Evolutionary conservation across 2,113 vertebrate genomes (phyloP).

Genomic region (Oreamnos americanus): DNA sequence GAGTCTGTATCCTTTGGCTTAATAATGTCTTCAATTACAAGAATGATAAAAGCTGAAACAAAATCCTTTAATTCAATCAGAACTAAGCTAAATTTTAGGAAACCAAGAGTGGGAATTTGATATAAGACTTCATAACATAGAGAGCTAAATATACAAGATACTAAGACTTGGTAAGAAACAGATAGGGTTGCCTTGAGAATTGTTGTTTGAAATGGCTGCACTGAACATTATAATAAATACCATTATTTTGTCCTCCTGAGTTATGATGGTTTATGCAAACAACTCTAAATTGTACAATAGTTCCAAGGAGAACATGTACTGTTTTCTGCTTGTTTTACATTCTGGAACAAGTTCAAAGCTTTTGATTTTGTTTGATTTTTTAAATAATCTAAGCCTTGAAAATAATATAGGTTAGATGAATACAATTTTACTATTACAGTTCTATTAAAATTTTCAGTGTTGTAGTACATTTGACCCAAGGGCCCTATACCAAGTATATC

Average conservation of each 20-base stretch:
- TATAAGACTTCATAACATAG: conserved; percentile 73
- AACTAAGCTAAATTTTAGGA: conserved; percentile 78
- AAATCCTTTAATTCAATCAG: conserved; percentile 84
- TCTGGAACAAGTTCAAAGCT: conserved; percentile 81
- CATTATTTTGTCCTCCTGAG: conserved; percentile 75
- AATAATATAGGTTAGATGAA: conserved; percentile 80
- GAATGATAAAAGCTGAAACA: conserved; percentile 82
- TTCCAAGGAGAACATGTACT: conserved; percentile 74
- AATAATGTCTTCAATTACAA: conserved; percentile 81
- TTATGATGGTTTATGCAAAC: conserved; percentile 74
- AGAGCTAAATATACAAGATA: conserved; percentile 79
- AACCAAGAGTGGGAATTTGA: conserved; percentile 76
- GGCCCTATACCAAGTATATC: conserved; percentile 74
- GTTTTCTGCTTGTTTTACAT: conserved; percentile 78
- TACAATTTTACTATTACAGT: conserved; percentile 73
- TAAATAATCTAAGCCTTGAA: conserved; percentile 77
- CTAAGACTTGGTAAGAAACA: conserved; percentile 73
- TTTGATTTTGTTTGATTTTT: conserved; percentile 72
- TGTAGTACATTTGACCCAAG: conserved; percentile 72
- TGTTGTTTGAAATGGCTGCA: conserved; percentile 74
- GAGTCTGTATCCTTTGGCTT: conserved; percentile 76
- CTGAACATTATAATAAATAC: conserved; percentile 74
- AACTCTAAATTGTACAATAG: conserved; percentile 70
- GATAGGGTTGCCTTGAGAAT: conserved; percentile 76
- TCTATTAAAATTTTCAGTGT: conserved; percentile 72